Base-by-base conservation (phyloP, 2,888 invertebrate species). In the Oegoconia quadripuncta region DNA sequence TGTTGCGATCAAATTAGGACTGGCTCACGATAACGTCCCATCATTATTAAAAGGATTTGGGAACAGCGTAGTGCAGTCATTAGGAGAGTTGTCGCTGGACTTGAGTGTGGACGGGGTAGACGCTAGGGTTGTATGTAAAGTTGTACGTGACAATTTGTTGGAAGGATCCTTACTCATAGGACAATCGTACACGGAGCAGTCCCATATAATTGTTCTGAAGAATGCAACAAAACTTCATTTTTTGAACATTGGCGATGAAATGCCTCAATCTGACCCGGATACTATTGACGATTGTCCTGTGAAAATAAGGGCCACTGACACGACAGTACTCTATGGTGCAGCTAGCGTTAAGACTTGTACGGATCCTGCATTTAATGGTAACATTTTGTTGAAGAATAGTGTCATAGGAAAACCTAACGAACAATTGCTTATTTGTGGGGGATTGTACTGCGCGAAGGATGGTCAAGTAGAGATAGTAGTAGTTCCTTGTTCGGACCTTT, bases 41-140 rank as follows among this genome's bases (percentile, higher is more conserved):
- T 22, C 42, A 3, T 8, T 28, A 2, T 34, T 48, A 36, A 51
- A 42, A 27, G 49, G 49, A 14, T 52, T 50, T 32, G 50, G 48
- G 1, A 47, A 53, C 30, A n/a, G 13, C 8, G 2, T 44, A 0
- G 46, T 51, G 2, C n/a, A 37, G 1, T 42, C 49, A 6, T 3
- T 45, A 7, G 48, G 48, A 2, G 25, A 18, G n/a, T 8, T 34
- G 3, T 9, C 8, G 6, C 7, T 44, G 1, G 18, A 42, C 11
- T 23, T 48, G 8, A 25, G 23, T 1, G 26, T 48, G 6, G 51
- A 51, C 34, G 44, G 32, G 2, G 48, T 49, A 2, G 13, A 15
- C 0, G 48, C 48, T 9, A 23, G 6, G 1, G 48, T 50, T 15
- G 13, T 20, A 11, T 48, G 46, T 27, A 34, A 23, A 8, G 42